A percentile compares a stretch with the other conserved stretches of the same genome.
These are phyloP conservation scores for Triplophysa siluroides DNA, from an alignment of 2,113 vertebrate genomes.

Conservation along the genomic window DNA sequence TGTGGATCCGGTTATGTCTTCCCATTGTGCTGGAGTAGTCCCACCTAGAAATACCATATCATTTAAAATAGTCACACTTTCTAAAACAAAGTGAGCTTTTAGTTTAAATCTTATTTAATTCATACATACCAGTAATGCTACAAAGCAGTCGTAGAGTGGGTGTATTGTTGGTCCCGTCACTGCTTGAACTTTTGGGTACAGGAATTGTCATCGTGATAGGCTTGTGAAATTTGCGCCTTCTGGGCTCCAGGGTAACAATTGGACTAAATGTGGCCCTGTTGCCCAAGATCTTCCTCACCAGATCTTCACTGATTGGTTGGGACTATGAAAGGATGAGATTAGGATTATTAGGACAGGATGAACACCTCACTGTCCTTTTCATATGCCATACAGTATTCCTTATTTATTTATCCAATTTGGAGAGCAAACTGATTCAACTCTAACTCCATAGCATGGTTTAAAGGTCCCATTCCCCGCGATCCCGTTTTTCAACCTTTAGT, in stretches of 20 bases:
- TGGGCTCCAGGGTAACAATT: constrained; percentile 93
- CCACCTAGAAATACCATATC: constrained; percentile 79
- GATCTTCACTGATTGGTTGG: constrained; percentile 87
- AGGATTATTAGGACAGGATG: not conserved
- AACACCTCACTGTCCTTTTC: not conserved
- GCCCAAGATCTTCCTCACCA: constrained; percentile 92
- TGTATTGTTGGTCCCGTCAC: constrained; percentile 78
- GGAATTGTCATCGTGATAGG: constrained; percentile 98
- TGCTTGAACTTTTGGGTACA: constrained; percentile 85
- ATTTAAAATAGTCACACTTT: not conserved
- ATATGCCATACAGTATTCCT: not conserved
- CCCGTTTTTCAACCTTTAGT: no score
- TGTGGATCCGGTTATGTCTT: constrained; percentile 97
- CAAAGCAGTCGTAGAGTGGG: constrained; percentile 92
- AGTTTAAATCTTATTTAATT: not conserved
- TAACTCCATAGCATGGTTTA: not conserved
- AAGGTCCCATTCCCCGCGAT: no score
- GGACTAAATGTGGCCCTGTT: constrained; percentile 97
- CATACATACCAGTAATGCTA: constrained; percentile 90
- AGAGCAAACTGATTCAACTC: not conserved
- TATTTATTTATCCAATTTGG: no score
- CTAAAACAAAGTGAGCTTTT: not conserved
- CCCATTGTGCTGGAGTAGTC: constrained; percentile 97
- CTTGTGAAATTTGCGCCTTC: constrained; percentile 97
- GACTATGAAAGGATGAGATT: constrained; percentile 71